Evolutionary conservation across 2,797 vertebrate species (phyloP).

Genomic region (Artibeus jamaicensis): DNA sequence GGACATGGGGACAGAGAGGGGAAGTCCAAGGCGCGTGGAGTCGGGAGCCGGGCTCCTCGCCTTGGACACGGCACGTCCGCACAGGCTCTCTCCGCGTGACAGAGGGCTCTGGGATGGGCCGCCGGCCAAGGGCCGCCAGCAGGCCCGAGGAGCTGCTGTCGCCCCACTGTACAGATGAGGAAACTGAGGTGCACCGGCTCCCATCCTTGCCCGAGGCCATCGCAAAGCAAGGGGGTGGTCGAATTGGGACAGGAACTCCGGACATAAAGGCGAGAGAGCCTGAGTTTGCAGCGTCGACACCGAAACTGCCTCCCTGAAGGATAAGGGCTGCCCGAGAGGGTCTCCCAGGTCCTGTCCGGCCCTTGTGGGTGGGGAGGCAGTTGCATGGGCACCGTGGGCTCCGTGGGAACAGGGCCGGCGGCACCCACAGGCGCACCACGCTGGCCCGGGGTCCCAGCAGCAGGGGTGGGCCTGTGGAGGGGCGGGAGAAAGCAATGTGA

Average conservation of each 20-base stretch:
- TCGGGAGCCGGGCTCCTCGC: neutral
- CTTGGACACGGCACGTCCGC: too few species aligned
- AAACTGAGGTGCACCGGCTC: neutral
- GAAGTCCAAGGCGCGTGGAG: neutral
- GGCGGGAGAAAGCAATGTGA: neutral
- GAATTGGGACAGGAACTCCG: neutral
- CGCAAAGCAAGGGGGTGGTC: neutral
- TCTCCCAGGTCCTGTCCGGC: neutral
- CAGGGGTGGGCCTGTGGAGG: neutral
- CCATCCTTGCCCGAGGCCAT: neutral
- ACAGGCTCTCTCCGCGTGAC: neutral
- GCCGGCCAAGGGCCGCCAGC: neutral
- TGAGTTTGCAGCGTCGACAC: neutral
- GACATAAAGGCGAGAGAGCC: neutral
- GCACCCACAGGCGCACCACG: too few species aligned
- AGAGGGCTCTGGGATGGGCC: neutral
- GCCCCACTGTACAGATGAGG: neutral
- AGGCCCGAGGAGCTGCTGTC: neutral
- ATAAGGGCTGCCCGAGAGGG: neutral
- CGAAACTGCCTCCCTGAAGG: neutral
- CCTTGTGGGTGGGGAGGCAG: neutral
- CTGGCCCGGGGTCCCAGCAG: too few species aligned
- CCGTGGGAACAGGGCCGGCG: neutral
- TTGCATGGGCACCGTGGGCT: neutral
- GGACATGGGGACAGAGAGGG: neutral